Percentiles rank a stretch among this genome's conserved stretches.
phyloP scores from a whole-genome alignment of 2,113 vertebrate genomes.

The Petrocephalus microphthalmus region DNA sequence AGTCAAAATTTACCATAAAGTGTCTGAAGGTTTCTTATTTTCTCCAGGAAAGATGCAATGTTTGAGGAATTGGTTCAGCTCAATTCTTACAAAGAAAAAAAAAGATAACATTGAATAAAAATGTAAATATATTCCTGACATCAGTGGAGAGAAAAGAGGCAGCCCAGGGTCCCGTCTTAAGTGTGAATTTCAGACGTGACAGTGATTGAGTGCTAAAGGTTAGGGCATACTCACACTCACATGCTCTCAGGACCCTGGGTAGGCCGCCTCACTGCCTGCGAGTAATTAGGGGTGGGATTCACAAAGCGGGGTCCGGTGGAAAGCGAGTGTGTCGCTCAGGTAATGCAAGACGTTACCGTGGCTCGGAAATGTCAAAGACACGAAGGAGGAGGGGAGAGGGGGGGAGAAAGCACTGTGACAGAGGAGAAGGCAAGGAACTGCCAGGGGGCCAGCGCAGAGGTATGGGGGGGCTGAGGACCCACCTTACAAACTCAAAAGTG shows the following conservation, averaged over 20 bases:
- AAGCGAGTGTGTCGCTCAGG: background rate
- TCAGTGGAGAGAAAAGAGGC: background rate
- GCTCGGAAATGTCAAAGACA: background rate
- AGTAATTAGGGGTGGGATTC: background rate
- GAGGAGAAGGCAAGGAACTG: too few species aligned
- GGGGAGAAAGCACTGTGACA: background rate
- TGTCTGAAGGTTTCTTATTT: background rate
- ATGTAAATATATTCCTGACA: slow-evolving; percentile 1
- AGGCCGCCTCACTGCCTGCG: background rate
- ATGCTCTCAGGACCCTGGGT: background rate
- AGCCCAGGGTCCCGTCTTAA: background rate
- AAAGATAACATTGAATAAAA: background rate
- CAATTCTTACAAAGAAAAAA: background rate
- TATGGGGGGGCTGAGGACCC: background rate
- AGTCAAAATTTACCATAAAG: background rate
- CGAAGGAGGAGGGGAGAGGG: background rate
- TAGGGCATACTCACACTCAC: background rate
- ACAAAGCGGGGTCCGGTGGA: background rate
- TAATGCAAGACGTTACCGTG: background rate
- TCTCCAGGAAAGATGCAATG: background rate
- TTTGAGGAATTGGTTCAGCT: background rate
- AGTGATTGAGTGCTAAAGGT: background rate
- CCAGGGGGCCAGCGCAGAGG: background rate
- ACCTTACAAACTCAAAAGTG: background rate
- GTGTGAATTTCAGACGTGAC: background rate